A percentile compares a stretch with the other conserved stretches of the same genome.
Evolutionary conservation across 2,797 vertebrate species (phyloP).

Genomic region (Aselliscus stoliczkanus): DNA sequence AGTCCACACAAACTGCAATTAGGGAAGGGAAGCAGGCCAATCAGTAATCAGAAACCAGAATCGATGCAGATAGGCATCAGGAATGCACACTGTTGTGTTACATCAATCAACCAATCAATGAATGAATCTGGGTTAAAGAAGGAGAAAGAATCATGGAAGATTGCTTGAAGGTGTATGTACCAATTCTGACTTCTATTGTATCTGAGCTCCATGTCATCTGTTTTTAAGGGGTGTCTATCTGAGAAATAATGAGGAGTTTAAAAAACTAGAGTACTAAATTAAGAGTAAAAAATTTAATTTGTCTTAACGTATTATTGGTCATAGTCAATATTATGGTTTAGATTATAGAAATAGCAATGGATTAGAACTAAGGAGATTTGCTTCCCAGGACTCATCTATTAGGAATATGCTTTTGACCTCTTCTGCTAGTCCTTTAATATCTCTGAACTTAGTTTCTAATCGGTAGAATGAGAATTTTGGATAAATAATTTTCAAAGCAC

Average conservation of each 20-base stretch:
- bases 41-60: conserved; percentile 43
- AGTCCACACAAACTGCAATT: conserved; percentile 24
- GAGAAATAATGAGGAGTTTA: neutral
- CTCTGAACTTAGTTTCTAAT: neutral
- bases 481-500: neutral
- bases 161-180: neutral
- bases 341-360: neutral
- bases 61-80: conserved; percentile 33
- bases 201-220: neutral
- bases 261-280: neutral
- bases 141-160: neutral
- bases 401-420: neutral
- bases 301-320: neutral
- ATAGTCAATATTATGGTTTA: neutral
- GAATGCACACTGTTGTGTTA: neutral
- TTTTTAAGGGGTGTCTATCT: neutral
- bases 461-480: neutral
- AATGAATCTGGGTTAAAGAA: neutral
- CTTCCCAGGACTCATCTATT: neutral
- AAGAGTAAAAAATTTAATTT: neutral
- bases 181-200: neutral
- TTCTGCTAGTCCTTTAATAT: neutral
- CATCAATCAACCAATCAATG: neutral
- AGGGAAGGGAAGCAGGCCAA: conserved; percentile 25
- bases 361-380: neutral